Conservation (phyloP, 2,113 vertebrate genomes). For the Crocuta crocuta region DNA sequence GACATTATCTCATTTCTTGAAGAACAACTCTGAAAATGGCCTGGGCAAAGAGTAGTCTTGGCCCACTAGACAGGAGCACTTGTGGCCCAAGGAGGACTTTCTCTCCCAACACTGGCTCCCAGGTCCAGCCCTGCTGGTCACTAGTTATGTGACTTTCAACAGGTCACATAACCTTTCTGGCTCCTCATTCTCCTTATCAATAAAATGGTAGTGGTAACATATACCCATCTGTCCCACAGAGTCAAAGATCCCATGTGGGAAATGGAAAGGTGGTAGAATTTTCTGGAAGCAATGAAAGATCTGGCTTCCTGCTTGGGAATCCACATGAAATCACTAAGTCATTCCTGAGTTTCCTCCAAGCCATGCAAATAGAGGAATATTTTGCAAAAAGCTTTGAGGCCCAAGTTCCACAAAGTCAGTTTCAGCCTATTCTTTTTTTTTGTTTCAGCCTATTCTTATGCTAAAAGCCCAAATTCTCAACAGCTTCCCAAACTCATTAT, state of each 20-base stretch:
- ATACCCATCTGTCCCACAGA: background rate
- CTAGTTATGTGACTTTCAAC: background rate
- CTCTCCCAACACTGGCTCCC: background rate
- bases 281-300: background rate
- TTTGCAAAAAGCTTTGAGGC: background rate
- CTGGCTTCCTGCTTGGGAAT: background rate
- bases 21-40: background rate
- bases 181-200: background rate
- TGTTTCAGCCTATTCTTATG: background rate
- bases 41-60: background rate
- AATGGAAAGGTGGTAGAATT: background rate
- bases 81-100: background rate
- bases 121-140: background rate
- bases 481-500: background rate
- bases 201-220: background rate
- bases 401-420: background rate
- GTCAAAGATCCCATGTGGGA: background rate
- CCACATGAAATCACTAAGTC: background rate
- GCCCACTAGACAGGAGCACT: accelerated
- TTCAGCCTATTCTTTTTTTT: background rate
- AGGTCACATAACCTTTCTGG: background rate
- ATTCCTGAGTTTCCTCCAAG: background rate
- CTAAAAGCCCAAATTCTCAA: background rate
- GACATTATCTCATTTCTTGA: background rate
- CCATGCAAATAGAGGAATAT: background rate